Evolutionary conservation across 2,797 vertebrate species (phyloP).

Genomic region (Myotis planiceps): DNA sequence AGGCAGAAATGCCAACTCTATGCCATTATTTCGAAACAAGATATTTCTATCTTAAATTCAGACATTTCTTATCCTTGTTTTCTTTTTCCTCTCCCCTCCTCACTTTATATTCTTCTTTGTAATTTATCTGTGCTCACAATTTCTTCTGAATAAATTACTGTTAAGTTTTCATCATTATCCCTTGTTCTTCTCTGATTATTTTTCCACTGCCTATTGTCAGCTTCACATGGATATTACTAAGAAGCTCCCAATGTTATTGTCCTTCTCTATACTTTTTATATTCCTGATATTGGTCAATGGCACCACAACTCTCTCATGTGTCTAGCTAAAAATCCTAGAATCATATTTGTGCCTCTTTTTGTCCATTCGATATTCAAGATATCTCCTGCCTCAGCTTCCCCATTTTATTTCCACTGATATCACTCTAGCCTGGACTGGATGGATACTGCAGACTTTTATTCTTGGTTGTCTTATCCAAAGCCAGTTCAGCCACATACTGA

Average conservation of each 20-base stretch:
- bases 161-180: neutral
- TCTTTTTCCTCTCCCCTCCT: neutral
- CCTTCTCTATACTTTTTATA: neutral
- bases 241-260: neutral
- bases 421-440: neutral
- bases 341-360: neutral
- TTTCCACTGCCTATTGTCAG: neutral
- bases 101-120: neutral
- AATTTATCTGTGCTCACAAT: neutral
- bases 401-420: neutral
- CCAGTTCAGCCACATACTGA: neutral
- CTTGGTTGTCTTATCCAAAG: neutral
- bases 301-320: neutral
- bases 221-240: neutral
- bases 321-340: neutral
- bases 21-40: slow-evolving; percentile 2
- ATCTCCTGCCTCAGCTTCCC: neutral
- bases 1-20: neutral
- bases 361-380: neutral
- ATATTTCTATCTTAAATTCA: neutral
- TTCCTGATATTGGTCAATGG: neutral
- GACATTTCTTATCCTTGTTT: neutral
- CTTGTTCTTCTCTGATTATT: neutral
- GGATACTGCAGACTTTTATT: neutral
- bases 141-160: neutral